Conservation (phyloP, 2,113 vertebrate species). For the Datnioides undecimradiatus region DNA sequence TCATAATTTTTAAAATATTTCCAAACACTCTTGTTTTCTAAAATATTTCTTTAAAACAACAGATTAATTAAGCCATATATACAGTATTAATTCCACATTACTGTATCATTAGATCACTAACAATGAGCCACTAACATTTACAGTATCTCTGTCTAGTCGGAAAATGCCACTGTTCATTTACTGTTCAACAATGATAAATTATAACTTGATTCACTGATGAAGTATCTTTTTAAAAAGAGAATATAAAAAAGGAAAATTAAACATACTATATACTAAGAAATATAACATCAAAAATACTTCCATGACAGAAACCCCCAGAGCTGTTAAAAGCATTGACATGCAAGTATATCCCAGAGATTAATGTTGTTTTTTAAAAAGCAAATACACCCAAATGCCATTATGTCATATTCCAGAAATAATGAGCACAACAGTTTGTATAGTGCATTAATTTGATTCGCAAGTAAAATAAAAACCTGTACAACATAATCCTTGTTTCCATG, state of each 20-base stretch:
- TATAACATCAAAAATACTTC: background rate
- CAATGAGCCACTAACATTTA: background rate
- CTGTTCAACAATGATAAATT: no score
- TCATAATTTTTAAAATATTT: background rate
- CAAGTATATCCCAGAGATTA: background rate
- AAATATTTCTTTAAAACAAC: background rate
- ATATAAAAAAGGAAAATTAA: background rate
- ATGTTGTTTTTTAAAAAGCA: background rate
- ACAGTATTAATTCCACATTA: background rate
- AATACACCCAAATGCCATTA: conserved; percentile 11
- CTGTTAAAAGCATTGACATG: background rate
- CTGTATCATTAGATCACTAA: background rate
- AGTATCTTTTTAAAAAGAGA: no score
- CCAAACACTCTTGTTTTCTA: background rate
- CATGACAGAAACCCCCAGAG: background rate
- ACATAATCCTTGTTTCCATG: background rate
- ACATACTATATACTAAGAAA: background rate
- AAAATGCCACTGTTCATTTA: background rate
- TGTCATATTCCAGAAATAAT: background rate
- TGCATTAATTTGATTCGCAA: conserved; percentile 16
- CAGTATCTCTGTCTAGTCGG: background rate
- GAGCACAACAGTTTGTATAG: conserved; percentile 8
- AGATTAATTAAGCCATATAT: background rate
- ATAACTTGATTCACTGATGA: no score
- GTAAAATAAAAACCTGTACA: background rate